These are phyloP conservation scores for Pogonognathellus flavescens DNA, from an alignment of 1,140 invertebrate species.

Conservation along the genomic window DNA sequence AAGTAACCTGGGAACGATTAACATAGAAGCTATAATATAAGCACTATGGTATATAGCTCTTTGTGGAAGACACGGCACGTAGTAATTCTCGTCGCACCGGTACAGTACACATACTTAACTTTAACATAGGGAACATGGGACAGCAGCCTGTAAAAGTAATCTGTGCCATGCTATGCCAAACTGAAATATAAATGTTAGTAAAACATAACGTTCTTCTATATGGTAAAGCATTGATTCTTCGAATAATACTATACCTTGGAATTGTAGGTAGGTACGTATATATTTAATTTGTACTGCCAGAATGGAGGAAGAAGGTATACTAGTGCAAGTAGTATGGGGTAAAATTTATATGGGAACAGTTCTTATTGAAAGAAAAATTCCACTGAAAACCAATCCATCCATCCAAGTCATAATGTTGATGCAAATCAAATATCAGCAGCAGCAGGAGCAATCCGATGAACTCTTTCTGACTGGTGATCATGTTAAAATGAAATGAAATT, in stretches of 20 bases:
- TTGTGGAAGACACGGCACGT: constrained; percentile 28
- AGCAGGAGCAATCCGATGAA: constrained; percentile 45
- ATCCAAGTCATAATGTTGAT: constrained; percentile 48
- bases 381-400: constrained; percentile 35
- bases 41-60: neutral
- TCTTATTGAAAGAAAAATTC: neutral
- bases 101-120: neutral
- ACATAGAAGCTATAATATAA: constrained; percentile 1
- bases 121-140: too few species aligned
- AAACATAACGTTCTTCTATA: too few species aligned
- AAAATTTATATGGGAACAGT: neutral
- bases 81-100: constrained; percentile 17
- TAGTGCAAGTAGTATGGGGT: neutral
- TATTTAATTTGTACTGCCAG: neutral
- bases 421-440: constrained; percentile 49
- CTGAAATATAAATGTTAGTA: too few species aligned
- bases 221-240: too few species aligned
- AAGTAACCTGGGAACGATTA: constrained; percentile 39
- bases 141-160: too few species aligned
- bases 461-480: constrained; percentile 37
- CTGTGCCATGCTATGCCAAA: neutral
- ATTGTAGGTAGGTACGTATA: neutral
- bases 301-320: neutral
- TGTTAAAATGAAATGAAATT: constrained; percentile 35
- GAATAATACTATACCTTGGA: neutral